Evolutionary conservation across 2,888 invertebrate species (phyloP).

Genomic region (Apodemia duryi): DNA sequence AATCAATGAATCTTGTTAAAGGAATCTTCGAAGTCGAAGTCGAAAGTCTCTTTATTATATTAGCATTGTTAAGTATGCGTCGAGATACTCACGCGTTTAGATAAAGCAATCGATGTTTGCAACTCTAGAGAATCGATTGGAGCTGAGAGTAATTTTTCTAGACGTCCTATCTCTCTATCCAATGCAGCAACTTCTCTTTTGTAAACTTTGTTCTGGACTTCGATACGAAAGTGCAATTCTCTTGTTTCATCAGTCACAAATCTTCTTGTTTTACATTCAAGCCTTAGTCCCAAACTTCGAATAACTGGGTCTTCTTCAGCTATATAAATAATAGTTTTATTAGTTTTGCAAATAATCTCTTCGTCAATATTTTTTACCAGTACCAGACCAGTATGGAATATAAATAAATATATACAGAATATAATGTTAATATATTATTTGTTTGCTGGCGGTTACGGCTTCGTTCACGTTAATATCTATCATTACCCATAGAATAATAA

Average conservation of each 20-base stretch:
- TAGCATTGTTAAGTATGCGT: too few species aligned
- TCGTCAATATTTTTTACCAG: too few species aligned
- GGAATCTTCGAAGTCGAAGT: too few species aligned
- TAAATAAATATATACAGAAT: too few species aligned
- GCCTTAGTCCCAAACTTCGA: slow-evolving; percentile 91
- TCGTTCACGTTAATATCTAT: too few species aligned
- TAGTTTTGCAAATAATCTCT: too few species aligned
- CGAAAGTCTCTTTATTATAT: too few species aligned
- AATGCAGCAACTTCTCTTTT: slow-evolving; percentile 88
- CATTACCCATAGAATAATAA: too few species aligned
- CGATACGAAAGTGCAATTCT: slow-evolving; percentile 91
- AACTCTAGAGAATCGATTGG: slow-evolving; percentile 75
- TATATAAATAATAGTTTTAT: slow-evolving; percentile 41
- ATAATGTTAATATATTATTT: too few species aligned
- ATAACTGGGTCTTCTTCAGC: slow-evolving; percentile 89
- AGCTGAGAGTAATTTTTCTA: slow-evolving; percentile 84
- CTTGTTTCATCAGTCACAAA: slow-evolving; percentile 90
- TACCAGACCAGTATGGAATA: too few species aligned
- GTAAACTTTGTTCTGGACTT: slow-evolving; percentile 94
- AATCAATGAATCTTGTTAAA: too few species aligned
- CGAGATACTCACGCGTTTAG: slow-evolving; percentile 45
- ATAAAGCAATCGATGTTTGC: slow-evolving; percentile 55
- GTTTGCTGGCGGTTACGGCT: too few species aligned
- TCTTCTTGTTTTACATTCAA: slow-evolving; percentile 92
- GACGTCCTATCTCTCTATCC: slow-evolving; percentile 86